A percentile compares a stretch with the other conserved stretches of the same genome.
phyloP scores from a whole-genome alignment of 1,140 invertebrate genomes.

The Aporrectodea caliginosa region DNA sequence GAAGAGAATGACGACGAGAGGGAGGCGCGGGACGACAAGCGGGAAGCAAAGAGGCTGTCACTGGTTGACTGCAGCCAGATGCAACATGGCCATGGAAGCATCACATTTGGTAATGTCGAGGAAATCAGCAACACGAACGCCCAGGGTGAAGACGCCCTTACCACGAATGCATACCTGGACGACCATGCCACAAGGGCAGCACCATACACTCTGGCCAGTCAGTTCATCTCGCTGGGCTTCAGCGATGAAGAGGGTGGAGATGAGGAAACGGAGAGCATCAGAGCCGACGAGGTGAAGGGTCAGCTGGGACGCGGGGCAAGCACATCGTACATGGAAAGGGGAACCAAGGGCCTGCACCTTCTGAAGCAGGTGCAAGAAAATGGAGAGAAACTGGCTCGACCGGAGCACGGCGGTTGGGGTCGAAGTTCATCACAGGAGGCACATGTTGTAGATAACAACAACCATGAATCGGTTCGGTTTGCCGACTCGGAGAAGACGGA shows the following conservation, averaged over 20 bases:
- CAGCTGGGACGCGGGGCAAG: not conserved
- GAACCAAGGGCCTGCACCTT: constrained; percentile 3
- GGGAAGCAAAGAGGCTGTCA: not conserved
- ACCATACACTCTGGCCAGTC: constrained; percentile 52
- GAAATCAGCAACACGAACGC: constrained; percentile 47
- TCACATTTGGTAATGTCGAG: constrained; percentile 32
- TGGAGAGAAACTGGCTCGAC: constrained; percentile 8
- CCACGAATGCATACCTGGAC: constrained; percentile 35
- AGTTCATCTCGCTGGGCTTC: constrained; percentile 48
- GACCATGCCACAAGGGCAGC: constrained; percentile 51
- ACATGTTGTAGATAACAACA: not conserved
- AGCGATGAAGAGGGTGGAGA: constrained; percentile 47
- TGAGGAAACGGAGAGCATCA: constrained; percentile 34
- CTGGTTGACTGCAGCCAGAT: not conserved
- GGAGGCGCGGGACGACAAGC: not conserved
- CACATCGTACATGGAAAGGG: not conserved
- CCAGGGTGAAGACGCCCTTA: constrained; percentile 40
- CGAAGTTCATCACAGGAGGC: not conserved
- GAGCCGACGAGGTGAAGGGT: constrained; percentile 34
- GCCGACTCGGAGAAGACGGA: not conserved
- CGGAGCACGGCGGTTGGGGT: not conserved
- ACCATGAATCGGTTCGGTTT: not conserved
- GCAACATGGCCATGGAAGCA: constrained; percentile 13
- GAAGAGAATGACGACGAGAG: constrained; percentile 14
- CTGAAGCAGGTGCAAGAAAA: constrained; percentile 4